A percentile compares a stretch with the other conserved stretches of the same genome.
Evolutionary conservation across 2,888 invertebrate genomes (phyloP).

Genomic region (Spisula subtruncata): DNA sequence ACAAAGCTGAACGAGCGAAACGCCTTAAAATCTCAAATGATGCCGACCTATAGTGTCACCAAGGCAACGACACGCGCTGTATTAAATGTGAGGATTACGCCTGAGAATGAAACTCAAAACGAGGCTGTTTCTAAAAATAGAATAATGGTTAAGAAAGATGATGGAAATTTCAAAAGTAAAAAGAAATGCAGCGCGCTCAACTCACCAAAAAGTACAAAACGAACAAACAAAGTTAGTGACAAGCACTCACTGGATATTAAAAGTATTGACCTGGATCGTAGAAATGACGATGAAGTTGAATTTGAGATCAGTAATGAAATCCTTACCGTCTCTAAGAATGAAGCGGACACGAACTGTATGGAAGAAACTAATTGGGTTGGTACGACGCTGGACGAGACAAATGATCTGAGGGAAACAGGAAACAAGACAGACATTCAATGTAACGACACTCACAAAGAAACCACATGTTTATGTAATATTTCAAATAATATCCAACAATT

Average conservation of each 20-base stretch:
- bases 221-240: neutral
- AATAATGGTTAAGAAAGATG: neutral
- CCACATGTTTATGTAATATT: neutral
- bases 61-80: neutral
- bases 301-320: neutral
- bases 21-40: constrained; percentile 9
- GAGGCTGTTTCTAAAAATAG: neutral
- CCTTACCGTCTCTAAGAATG: neutral
- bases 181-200: neutral
- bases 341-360: neutral
- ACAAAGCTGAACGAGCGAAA: neutral
- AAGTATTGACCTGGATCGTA: neutral
- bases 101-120: constrained; percentile 12
- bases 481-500: neutral
- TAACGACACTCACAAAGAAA: neutral
- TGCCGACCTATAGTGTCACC: neutral
- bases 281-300: neutral
- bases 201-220: neutral
- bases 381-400: neutral
- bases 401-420: neutral
- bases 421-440: neutral
- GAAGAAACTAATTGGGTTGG: neutral
- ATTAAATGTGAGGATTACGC: neutral
- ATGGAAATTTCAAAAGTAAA: neutral
- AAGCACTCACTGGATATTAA: neutral